Evolutionary conservation across 2,797 vertebrate species (phyloP), one percentile per base, ranked within the genome.

Genomic region (Lithobates sylvaticus): DNA sequence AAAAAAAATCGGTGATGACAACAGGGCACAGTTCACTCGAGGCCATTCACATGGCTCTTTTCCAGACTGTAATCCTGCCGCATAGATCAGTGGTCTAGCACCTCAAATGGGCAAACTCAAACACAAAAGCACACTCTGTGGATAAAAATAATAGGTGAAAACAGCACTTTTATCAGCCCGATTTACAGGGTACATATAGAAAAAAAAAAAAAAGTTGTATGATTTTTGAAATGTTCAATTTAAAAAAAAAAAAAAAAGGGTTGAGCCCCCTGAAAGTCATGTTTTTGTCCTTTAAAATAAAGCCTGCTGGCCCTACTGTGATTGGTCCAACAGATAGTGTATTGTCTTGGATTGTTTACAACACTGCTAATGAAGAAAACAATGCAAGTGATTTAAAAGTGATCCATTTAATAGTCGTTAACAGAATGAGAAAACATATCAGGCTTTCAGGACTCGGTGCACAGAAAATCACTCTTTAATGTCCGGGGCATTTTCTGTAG

Each of bases 61-160:
- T 78, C 80, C 86, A 87, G 74, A 61, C 58, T 78, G 86, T 87
- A 87, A 87, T 83, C 86, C 86, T 78, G 74, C 15, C 69, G 29
- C 36, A 84, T 23, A 83, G 75, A 87, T 84, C 76, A 75, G 69
- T 58, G 69, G 81, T 44, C 74, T 83, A 78, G 68, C 81, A 87
- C 81, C 67, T 86, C 73, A 86, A 70, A 81, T 32, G n/a, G 32
- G 26, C 69, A 70, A 80, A 69, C 64, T 76, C 71, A 74, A 50
- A 65, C 32, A 74, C 69, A 85, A 86, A 85, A 69, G 78, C 64
- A 10, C 67, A 76, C 78, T 78, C 77, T 78, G 75, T 77, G 50
- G 67, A 27, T 65, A 83, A 82, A 67, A 83, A 73, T 77, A 36
- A 72, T 67, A 47, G 68, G 27, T 65, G 44, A 73, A 78, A 73